Evolutionary conservation across 1,140 invertebrate genomes (phyloP), one percentile per base, ranked within the genome.

Genomic region (Drosophila triauraria): DNA sequence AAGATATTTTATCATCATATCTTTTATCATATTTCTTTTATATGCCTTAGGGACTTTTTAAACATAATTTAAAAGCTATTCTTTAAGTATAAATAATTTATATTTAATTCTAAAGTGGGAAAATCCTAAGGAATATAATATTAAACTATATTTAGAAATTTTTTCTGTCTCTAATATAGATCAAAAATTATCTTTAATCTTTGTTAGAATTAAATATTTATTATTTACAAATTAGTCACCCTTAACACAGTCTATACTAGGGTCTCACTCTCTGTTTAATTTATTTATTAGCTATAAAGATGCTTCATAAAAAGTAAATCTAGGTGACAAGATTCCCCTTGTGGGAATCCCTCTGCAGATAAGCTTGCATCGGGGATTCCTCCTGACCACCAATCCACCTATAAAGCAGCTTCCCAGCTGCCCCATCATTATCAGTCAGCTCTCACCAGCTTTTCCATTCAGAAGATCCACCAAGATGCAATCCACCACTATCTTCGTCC

Each of bases 381-480:
- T 51, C 35, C 42, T 4, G 4, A 20, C 6, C 20, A 5, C 25
- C 5, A 13, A 23, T 23, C 12, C 3, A 17, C 50, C 68, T 72
- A 72, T 72, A 72, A 72, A 72, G 30, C 46, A 38, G 67, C 23
- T 17, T n/a, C 5, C 1, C 17, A 20, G 2, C 23, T 13, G 15
- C 12, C 15, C 1, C 12, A n/a, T 27, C 15, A n/a, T 3, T 15
- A 72, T 72, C 54, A 72, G 70, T 72, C 23, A 40, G 20, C 35
- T 13, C 1, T 2, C 35, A 30, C 9, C 32, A 59, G 44, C 15
- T 13, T 23, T 23, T 13, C 3, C 13, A 40, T 27, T 9, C 20
- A 68, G 23, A 20, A 42, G n/a, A 54, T 44, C 44, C 20, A 20
- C 4, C 44, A 25, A 60, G 53, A 72, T 72, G 68, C 44, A 72